Evolutionary conservation across 2,113 vertebrate species (phyloP), one percentile per base, ranked within the genome.

Genomic region (Nicator chloris): DNA sequence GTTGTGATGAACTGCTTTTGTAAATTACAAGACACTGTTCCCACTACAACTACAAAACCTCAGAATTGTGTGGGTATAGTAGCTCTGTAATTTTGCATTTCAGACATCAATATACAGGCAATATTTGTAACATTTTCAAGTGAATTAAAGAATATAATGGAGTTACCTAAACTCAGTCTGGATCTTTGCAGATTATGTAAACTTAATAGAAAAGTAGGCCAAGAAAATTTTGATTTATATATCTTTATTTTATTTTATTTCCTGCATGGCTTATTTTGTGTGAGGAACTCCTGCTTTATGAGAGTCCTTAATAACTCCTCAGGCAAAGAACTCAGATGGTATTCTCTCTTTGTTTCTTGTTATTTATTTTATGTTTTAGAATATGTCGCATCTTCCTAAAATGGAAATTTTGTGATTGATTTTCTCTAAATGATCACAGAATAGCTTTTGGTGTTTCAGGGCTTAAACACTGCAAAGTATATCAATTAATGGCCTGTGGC

Each of bases 401-500:
- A 65, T 86, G 12, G 50, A 72, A 83, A 78, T 93, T 81, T 70
- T 37, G 16, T 86, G 42, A 90, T 49, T 65, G 20, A 78, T 92
- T 76, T 73, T 77, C 70, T 83, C 24, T 80, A 54, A 72, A 54
- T 93, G 42, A 87, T 95, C 69, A 92, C 91, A 95, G 89, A 90
- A 76, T 66, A 90, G 61, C n/a, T 96, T 94, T 94, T 92, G 39
- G 28, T 85, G 33, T 85, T 92, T 45, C 71, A 81, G 90, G 92
- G 54, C 68, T 61, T 96, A 95, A 95, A 37, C 35, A 73, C 81
- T 94, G 93, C 57, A 87, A 96, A 97, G 70, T 86, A 85, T 84
- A 90, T 92, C 35, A 82, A 76, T 61, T 94, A 96, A 72, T 71
- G 96, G 87, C 94, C 91, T 92, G n/a, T 93, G 70, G 95, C 89